phyloP scores from a whole-genome alignment of 2,888 invertebrate species.

The Aphelenchoides bicaudatus region DNA sequence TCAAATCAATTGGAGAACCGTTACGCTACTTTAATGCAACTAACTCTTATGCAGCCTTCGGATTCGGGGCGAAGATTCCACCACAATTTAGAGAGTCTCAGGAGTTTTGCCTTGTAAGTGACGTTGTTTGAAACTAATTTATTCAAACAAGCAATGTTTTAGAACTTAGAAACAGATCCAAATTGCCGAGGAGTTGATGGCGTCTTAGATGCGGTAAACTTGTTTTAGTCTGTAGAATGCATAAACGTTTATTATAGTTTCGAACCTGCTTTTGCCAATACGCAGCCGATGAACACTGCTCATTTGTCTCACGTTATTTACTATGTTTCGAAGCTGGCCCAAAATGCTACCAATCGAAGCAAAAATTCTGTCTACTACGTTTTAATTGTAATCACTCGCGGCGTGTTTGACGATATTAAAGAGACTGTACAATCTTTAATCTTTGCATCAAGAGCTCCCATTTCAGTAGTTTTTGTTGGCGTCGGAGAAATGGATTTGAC shows the following conservation, averaged over 20 bases:
- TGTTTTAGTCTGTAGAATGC: too few relatives aligned
- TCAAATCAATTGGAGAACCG: conserved; percentile 52
- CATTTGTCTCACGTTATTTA: conserved; percentile 53
- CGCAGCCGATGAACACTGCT: conserved; percentile 50
- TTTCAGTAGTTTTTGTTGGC: conserved; percentile 54
- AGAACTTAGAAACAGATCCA: conserved; percentile 54
- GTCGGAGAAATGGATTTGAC: conserved; percentile 49
- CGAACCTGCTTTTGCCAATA: conserved; percentile 42
- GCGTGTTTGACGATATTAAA: conserved; percentile 50
- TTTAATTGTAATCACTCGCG: conserved; percentile 47
- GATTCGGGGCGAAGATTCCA: conserved; percentile 57
- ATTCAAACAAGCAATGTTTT: conserved; percentile 28
- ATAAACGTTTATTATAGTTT: too few relatives aligned
- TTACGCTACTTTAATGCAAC: conserved; percentile 51
- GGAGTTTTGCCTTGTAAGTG: conserved; percentile 51
- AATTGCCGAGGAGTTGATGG: conserved; percentile 54
- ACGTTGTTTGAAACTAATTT: not conserved
- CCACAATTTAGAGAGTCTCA: conserved; percentile 55
- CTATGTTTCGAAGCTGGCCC: conserved; percentile 51
- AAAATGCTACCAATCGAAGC: conserved; percentile 35
- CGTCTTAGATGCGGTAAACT: conserved; percentile 48
- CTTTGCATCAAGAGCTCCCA: conserved; percentile 49
- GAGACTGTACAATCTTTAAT: conserved; percentile 48
- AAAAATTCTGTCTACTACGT: conserved; percentile 42
- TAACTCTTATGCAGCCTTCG: conserved; percentile 53